These are phyloP conservation scores for Urocolius indicus DNA, from an alignment of 2,113 vertebrate species.

Conservation along the genomic window DNA sequence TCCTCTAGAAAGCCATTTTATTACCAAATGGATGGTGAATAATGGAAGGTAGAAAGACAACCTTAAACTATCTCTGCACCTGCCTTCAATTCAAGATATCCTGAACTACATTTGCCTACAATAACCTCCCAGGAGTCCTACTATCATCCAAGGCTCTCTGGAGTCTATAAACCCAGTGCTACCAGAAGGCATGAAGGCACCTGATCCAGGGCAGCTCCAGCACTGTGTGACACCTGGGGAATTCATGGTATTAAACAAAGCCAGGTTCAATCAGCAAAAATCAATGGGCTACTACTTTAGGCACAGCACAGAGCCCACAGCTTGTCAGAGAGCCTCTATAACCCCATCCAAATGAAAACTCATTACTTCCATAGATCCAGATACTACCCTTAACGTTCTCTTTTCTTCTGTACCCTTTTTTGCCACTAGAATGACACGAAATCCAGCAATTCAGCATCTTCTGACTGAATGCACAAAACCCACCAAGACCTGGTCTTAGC, in stretches of 20 bases:
- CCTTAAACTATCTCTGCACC: background rate
- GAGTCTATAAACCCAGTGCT: background rate
- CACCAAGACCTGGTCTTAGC: background rate
- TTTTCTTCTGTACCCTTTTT: background rate
- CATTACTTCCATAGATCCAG: background rate
- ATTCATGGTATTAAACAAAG: background rate
- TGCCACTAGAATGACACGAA: background rate
- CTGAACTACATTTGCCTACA: background rate
- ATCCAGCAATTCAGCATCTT: background rate
- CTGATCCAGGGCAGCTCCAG: background rate
- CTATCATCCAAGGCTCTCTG: background rate
- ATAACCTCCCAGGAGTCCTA: background rate
- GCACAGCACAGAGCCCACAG: background rate
- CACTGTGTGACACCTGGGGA: rapidly evolving
- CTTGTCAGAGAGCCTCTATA: background rate
- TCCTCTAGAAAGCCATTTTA: background rate
- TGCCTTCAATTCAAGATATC: background rate
- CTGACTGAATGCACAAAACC: background rate
- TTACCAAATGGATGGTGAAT: background rate
- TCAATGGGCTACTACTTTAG: background rate
- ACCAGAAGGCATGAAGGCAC: background rate
- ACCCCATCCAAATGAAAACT: background rate
- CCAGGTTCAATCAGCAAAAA: background rate
- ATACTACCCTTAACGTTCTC: background rate
- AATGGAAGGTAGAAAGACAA: background rate